Base-by-base conservation (phyloP, 2,888 invertebrate genomes). In the Amiota communis region DNA sequence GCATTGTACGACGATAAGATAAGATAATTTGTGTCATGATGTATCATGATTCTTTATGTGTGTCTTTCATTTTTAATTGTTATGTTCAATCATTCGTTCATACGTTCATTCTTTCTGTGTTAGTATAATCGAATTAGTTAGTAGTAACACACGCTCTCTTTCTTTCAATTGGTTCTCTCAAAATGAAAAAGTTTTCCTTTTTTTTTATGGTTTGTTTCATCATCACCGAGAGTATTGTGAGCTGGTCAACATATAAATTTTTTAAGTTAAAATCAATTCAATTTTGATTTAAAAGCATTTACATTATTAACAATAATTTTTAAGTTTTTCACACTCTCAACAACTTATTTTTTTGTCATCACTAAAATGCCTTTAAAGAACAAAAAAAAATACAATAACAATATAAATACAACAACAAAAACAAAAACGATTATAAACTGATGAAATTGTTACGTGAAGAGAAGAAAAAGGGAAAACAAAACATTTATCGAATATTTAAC, bases 1-100 rank as follows among this genome's bases (percentile, higher is more conserved):
- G 83, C 77, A 80, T 84, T 75, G 83, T 86, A 53, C 84, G 86
- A 75, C 88, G 88, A 80, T 88, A 80, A 87, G 78, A 71, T 63
- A 46, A 59, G 17, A 11, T 59, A 3, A 11, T 17, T 10, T 59
- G 10, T 57, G n/a, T 9, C 15, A 11, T 15, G n/a, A n/a, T n/a
- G n/a, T 57, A 8, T 6, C 3, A 15, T 8, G 10, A 57, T 20
- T 23, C 17, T 57, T 15, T 59, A 8, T 17, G 57, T 59, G 17
- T 17, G 57, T 59, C 57, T 36, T 36, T 36, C 36, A 36, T 6
- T 2, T 36, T 36, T 36, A 36, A 4, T 36, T 36, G 2, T 36
- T 36, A 36, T 36, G 36, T 36, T 36, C 36, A 36, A 36, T 36
- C 8, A 36, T 6, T 6, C 36, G 36, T 36, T 36, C 36, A 6